Evolutionary conservation across 2,113 vertebrate species (phyloP).

Genomic region (Trematomus loennbergii): DNA sequence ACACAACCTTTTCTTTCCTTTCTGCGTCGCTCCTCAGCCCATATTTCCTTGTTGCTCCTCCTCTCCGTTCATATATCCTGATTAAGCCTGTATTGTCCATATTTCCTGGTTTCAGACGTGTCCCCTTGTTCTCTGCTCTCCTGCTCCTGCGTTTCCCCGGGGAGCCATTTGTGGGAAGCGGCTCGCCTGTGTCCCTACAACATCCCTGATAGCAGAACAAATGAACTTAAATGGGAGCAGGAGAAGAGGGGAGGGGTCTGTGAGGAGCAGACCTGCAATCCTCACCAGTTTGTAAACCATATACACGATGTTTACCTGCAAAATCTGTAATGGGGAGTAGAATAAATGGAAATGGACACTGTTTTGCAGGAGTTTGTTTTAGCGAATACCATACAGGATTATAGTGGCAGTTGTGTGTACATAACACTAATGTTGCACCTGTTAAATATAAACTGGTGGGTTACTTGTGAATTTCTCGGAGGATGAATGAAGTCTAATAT

Average conservation of each 20-base stretch:
- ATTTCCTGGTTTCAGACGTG: constrained; percentile 58
- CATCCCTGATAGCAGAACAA: constrained; percentile 60
- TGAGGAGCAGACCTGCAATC: constrained; percentile 2
- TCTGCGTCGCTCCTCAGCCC: constrained; percentile 39
- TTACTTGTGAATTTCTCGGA: too few relatives aligned
- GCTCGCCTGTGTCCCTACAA: constrained; percentile 56
- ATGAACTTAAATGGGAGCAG: constrained; percentile 60
- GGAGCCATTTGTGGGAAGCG: constrained; percentile 62
- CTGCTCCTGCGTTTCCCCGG: constrained; percentile 30
- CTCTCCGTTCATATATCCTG: constrained; percentile 52
- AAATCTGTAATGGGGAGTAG: not conserved
- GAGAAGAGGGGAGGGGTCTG: constrained; percentile 3
- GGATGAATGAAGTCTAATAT: too few relatives aligned
- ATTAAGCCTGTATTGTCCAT: constrained; percentile 53
- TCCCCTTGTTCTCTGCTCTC: constrained; percentile 52
- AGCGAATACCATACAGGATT: too few relatives aligned
- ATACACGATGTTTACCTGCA: not conserved
- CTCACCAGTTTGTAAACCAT: not conserved
- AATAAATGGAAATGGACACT: too few relatives aligned
- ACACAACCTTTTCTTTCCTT: constrained; percentile 36
- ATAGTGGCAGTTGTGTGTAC: too few relatives aligned
- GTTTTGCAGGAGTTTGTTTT: too few relatives aligned
- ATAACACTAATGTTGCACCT: too few relatives aligned
- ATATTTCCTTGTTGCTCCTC: constrained; percentile 49
- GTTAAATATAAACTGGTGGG: too few relatives aligned